A percentile compares a stretch with the other conserved stretches of the same genome.
Conservation (phyloP, 2,888 invertebrate genomes). For the Amblyteles armatorius region DNA sequence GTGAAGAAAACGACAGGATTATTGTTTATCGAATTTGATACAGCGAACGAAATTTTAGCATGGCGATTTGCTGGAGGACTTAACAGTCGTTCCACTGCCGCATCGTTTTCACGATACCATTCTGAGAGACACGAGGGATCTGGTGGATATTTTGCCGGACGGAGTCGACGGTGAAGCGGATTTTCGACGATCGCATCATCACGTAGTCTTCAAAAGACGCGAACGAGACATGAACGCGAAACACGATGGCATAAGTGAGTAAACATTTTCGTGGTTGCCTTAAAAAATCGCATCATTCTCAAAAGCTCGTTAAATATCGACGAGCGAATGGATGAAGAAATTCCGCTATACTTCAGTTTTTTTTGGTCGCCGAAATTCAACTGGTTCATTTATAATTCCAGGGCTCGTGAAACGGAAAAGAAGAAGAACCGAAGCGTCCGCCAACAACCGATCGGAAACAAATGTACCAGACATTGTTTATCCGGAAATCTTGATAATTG, state of each 20-base stretch:
- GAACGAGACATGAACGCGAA: slow-evolving; percentile 37
- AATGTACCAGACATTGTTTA: slow-evolving; percentile 72
- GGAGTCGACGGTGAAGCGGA: slow-evolving; percentile 45
- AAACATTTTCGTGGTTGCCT: neutral
- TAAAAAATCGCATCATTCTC: neutral
- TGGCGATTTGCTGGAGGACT: slow-evolving; percentile 69
- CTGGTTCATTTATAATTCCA: slow-evolving; percentile 20
- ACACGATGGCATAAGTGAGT: slow-evolving; percentile 39
- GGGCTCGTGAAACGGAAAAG: slow-evolving; percentile 56
- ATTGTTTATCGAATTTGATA: neutral
- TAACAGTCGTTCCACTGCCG: slow-evolving; percentile 72
- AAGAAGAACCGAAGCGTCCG: neutral
- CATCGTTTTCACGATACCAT: slow-evolving; percentile 60
- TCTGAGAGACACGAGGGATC: slow-evolving; percentile 50
- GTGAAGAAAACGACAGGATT: neutral
- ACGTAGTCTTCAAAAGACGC: slow-evolving; percentile 72
- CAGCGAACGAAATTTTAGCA: slow-evolving; percentile 62
- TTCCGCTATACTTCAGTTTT: neutral
- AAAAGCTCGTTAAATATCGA: neutral
- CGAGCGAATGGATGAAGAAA: neutral
- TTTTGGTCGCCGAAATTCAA: neutral
- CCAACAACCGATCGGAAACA: slow-evolving; percentile 28
- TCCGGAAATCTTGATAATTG: slow-evolving; percentile 77
- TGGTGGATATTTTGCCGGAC: neutral
- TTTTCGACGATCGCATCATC: slow-evolving; percentile 71